A percentile compares a stretch with the other conserved stretches of the same genome.
phyloP scores from a whole-genome alignment of 30 jellyfish, hydroid and myxozoan species.

The Clytia hemisphaerica region DNA sequence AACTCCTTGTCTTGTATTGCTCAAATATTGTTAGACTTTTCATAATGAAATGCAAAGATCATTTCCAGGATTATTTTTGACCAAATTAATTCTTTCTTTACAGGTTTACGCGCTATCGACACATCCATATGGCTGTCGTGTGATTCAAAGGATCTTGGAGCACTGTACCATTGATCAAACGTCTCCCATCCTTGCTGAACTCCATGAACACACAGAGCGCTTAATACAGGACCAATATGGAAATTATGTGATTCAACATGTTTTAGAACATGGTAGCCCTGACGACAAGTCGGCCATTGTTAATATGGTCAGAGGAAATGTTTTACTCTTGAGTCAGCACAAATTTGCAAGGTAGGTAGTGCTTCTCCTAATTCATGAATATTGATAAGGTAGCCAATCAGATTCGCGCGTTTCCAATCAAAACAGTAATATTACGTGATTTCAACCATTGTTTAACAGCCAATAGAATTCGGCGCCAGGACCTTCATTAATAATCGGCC shows the following conservation, averaged over 20 bases:
- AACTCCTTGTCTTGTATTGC: too few species aligned
- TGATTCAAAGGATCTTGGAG: slow-evolving; percentile 96
- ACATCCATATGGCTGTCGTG: slow-evolving; percentile 99
- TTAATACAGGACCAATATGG: slow-evolving; percentile 99
- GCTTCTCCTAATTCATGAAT: too few species aligned
- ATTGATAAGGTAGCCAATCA: too few species aligned
- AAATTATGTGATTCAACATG: slow-evolving; percentile 97
- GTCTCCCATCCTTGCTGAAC: slow-evolving; percentile 70
- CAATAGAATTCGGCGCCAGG: too few species aligned
- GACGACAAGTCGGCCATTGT: slow-evolving; percentile 77
- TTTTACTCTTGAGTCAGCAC: slow-evolving; percentile 87
- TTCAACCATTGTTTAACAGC: too few species aligned
- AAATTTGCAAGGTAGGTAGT: slow-evolving; percentile 91
- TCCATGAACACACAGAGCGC: slow-evolving; percentile 90
- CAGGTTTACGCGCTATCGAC: slow-evolving; percentile 96
- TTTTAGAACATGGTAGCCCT: slow-evolving; percentile 96
- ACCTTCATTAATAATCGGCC: too few species aligned
- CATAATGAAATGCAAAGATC: too few species aligned
- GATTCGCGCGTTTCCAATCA: too few species aligned
- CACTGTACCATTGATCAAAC: slow-evolving; percentile 97
- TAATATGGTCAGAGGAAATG: slow-evolving; percentile 85
- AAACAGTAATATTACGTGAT: too few species aligned
- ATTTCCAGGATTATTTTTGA: too few species aligned
- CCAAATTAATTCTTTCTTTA: too few species aligned
- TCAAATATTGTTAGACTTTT: too few species aligned